Conservation (phyloP, 2,797 vertebrate species). For the Clarias platycephalus region DNA sequence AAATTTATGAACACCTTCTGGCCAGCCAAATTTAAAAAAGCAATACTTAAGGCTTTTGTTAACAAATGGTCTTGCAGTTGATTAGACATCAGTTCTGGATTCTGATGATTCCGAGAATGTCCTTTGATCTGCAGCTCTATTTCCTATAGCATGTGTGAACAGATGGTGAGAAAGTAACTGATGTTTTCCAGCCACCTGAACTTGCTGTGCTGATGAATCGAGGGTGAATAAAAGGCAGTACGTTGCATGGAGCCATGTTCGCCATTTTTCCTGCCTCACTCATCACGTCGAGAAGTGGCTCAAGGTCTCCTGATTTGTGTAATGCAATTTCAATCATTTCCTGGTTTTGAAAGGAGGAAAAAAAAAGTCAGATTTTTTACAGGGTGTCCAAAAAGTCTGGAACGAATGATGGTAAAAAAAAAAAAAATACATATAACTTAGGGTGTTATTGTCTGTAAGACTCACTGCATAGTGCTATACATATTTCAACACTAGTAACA, state of each 20-base stretch:
- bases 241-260: conserved; percentile 10
- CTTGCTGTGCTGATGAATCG: conserved; percentile 12
- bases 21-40: background rate
- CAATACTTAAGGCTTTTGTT: background rate
- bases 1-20: background rate
- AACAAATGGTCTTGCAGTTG: background rate
- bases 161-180: conserved; percentile 1
- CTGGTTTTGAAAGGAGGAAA: background rate
- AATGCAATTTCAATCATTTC: conserved; percentile 10
- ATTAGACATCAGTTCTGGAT: conserved; percentile 3
- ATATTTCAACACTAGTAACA: background rate
- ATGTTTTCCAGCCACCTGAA: conserved; percentile 16
- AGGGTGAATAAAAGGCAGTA: conserved; percentile 14
- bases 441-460: background rate
- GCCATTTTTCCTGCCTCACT: conserved; percentile 7
- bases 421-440: no score
- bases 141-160: background rate
- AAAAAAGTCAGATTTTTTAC: no score
- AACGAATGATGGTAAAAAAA: background rate
- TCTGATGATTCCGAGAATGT: background rate
- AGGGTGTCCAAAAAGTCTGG: background rate
- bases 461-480: background rate
- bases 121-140: background rate
- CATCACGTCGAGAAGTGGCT: conserved; percentile 1
- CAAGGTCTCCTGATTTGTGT: conserved; percentile 16